Base-by-base conservation (phyloP, 1,140 invertebrate genomes). In the Drosophila lini region DNA sequence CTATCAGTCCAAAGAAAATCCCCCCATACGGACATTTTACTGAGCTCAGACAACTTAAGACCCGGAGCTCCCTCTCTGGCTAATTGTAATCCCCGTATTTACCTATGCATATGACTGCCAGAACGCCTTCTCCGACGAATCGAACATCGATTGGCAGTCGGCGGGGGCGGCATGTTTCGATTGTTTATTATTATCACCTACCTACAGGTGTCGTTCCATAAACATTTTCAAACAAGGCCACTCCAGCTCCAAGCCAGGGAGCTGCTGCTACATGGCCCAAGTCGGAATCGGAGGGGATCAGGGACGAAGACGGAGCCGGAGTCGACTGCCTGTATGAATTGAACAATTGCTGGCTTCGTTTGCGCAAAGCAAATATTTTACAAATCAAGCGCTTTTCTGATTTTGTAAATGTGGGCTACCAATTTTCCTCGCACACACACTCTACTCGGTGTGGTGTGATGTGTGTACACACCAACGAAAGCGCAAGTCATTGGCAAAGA, bases 341-440 rank as follows among this genome's bases (percentile, higher is more conserved):
- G 83, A 86, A 86, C 83, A 86, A 86, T 86, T 86, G 83, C 83
- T 80, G 83, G 71, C 84, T 91, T 91, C 88, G 88, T 91, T 91
- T 91, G 88, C 84, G 67, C 83, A 88, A 86, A 81, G 88, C 83
- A 91, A 91, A 91, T 91, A 89, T 89, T 89, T 89, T 89, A 91
- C 88, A 91, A 91, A 91, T 91, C 82, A 91, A 91, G 88, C 88
- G 88, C 88, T 91, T 91, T 90, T 90, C 84, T 89, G 84, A 89
- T 89, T 89, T 89, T 89, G 84, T 91, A 91, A 86, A 86, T 90
- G 88, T 89, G 85, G 85, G 88, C 88, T 90, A 88, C 82, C 88
- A 90, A 90, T 90, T 90, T 90, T 88, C 88, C 88, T 89, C 57
- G 44, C 70, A 70, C 48, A 56, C 47, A 59, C 53, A 52, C 52